Conservation (phyloP, 2,113 vertebrate species). For the Corythornis cristatus region DNA sequence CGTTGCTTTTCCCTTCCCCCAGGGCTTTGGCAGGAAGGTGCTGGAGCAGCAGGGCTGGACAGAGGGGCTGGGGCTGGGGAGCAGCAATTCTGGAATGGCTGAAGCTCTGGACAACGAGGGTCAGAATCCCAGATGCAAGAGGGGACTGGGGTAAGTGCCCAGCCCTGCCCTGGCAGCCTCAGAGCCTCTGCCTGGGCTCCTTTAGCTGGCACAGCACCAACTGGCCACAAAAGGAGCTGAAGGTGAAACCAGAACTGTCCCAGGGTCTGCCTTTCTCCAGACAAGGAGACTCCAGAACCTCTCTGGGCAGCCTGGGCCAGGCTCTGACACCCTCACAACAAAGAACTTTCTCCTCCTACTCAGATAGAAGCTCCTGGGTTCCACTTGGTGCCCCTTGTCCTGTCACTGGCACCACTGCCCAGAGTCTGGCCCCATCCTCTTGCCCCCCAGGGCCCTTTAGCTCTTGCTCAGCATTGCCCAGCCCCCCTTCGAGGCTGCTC, state of each 20-base stretch:
- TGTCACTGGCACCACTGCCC: too few relatives aligned
- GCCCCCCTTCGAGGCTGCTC: too few relatives aligned
- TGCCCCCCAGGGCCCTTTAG: too few relatives aligned
- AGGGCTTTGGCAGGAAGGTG: constrained; percentile 93
- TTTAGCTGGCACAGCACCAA: not conserved
- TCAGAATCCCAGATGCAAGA: constrained; percentile 92
- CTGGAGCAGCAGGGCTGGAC: constrained; percentile 96
- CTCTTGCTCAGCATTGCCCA: too few relatives aligned
- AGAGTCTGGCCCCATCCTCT: too few relatives aligned
- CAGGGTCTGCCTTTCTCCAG: not conserved
- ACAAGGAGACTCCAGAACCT: too few relatives aligned
- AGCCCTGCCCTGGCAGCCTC: not conserved
- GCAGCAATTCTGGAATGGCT: constrained; percentile 81
- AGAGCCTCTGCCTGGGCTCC: not conserved
- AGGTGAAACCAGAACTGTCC: not conserved
- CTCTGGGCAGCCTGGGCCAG: too few relatives aligned
- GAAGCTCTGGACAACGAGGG: constrained; percentile 91
- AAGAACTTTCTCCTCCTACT: too few relatives aligned
- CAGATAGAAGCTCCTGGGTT: too few relatives aligned
- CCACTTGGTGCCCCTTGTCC: too few relatives aligned
- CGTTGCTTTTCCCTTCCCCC: not conserved
- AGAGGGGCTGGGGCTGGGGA: constrained; percentile 90
- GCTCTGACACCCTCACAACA: too few relatives aligned
- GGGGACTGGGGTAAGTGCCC: constrained; percentile 90
- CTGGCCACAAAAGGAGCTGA: not conserved